Evolutionary conservation across 2,888 invertebrate species (phyloP).

Genomic region (Lymantria dispar): DNA sequence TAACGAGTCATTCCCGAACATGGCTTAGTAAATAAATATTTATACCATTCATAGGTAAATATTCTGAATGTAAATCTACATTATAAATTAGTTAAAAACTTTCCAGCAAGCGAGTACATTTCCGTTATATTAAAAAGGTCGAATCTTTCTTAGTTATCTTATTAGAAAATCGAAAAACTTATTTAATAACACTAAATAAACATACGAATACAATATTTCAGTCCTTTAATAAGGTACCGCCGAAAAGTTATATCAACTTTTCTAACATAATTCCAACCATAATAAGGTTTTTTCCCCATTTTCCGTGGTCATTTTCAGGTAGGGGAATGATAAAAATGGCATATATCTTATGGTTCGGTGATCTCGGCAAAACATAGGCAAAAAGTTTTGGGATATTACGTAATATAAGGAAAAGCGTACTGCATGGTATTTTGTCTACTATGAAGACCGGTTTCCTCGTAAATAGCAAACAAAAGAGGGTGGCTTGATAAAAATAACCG

Average conservation of each 20-base stretch:
- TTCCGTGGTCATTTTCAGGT: slow-evolving; percentile 53
- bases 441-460: slow-evolving; percentile 25
- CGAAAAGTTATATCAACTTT: slow-evolving; percentile 41
- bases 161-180: slow-evolving; percentile 41
- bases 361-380: slow-evolving; percentile 50
- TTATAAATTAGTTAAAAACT: no score
- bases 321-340: slow-evolving; percentile 31
- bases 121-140: no score
- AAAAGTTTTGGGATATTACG: slow-evolving; percentile 53
- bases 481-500: slow-evolving; percentile 12
- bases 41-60: no score
- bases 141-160: slow-evolving; percentile 7
- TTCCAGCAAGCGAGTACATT: no score
- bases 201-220: slow-evolving; percentile 41
- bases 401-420: slow-evolving; percentile 50
- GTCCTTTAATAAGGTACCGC: slow-evolving; percentile 38
- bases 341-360: slow-evolving; percentile 51
- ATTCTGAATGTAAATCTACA: no score
- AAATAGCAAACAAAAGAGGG: slow-evolving; percentile 30
- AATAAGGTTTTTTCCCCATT: slow-evolving; percentile 42
- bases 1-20: no score
- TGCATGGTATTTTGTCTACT: slow-evolving; percentile 43
- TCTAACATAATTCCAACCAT: slow-evolving; percentile 46
- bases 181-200: slow-evolving; percentile 43
- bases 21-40: no score